Evolutionary conservation across 2,113 vertebrate genomes (phyloP), one percentile per base, ranked within the genome.

Genomic region (Butorides virescens): DNA sequence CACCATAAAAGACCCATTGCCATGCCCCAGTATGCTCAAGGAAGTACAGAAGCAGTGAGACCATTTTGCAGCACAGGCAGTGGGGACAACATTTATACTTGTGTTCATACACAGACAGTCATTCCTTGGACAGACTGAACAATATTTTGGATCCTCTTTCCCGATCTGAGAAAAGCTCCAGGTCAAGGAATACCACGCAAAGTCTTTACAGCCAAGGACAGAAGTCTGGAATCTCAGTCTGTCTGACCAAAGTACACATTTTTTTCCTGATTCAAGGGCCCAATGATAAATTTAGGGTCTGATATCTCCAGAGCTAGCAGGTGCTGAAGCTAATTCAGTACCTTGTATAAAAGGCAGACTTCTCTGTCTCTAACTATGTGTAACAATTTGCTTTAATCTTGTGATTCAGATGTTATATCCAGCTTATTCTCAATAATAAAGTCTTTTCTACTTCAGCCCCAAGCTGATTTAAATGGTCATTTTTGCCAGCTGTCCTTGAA

Each of bases 401-500:
- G 18, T 29, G 12, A 25, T 86, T 87, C 39, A 89, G 32, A n/a
- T 59, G 84, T 30, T 70, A 44, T 36, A 83, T 32, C 19, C 44
- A 25, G 4, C 1, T 73, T 73, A 68, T 49, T 86, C 52, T 49
- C n/a, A 77, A 32, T 65, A 89, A 76, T n/a, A 66, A 61, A 34
- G n/a, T 56, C 22, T 36, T 32, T 71, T 55, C 46, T 66, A 22
- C 16, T 89, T 80, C 22, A 62, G 16, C 34, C 27, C 39, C 6
- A 5, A 68, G 20, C 13, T 74, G 68, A 88, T 74, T 93, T 66
- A 84, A 93, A 67, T 50, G 12, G 55, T 30, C 10, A 53, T 66
- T 88, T 95, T 92, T 86, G 15, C 73, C 50, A 93, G 9, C 14
- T 92, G n/a, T 53, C 65, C 61, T 93, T 92, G 68, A 71, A 80